Evolutionary conservation across 2,113 vertebrate genomes (phyloP).

Genomic region (Oenanthe oenanthe): DNA sequence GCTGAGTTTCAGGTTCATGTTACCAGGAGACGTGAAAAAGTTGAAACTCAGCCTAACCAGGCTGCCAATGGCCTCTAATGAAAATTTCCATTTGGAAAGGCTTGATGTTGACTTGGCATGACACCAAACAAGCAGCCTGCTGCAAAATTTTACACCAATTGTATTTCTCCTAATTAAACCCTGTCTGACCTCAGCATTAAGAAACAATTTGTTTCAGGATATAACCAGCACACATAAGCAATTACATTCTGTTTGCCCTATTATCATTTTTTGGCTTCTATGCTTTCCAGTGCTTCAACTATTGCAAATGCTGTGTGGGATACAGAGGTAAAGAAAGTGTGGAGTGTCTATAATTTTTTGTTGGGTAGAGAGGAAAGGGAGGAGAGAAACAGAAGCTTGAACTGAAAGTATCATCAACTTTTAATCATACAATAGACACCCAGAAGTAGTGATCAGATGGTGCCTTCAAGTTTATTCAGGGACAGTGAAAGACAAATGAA

Average conservation of each 20-base stretch:
- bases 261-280: conserved; percentile 86
- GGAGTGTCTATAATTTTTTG: neutral
- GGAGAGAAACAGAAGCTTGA: neutral
- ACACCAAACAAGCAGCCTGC: conserved; percentile 84
- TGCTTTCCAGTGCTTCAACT: conserved; percentile 64
- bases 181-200: conserved; percentile 94
- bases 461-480: conserved; percentile 57
- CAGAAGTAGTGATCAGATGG: neutral
- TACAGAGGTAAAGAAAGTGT: conserved; percentile 60
- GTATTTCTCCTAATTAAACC: conserved; percentile 97
- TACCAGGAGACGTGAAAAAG: conserved; percentile 74
- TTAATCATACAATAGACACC: conserved; percentile 40
- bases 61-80: conserved; percentile 80
- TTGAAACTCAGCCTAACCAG: conserved; percentile 79
- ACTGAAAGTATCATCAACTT: conserved; percentile 51
- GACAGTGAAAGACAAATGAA: neutral
- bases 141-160: conserved; percentile 92
- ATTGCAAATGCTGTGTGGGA: conserved; percentile 31
- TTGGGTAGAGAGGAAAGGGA: neutral
- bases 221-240: conserved; percentile 90
- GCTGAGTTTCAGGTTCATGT: conserved; percentile 73
- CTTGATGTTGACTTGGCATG: conserved; percentile 83
- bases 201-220: conserved; percentile 94
- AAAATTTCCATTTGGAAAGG: conserved; percentile 84
- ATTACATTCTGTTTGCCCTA: conserved; percentile 90